Conservation (phyloP, 2,113 vertebrate genomes). For the Pachyramphus minor region DNA sequence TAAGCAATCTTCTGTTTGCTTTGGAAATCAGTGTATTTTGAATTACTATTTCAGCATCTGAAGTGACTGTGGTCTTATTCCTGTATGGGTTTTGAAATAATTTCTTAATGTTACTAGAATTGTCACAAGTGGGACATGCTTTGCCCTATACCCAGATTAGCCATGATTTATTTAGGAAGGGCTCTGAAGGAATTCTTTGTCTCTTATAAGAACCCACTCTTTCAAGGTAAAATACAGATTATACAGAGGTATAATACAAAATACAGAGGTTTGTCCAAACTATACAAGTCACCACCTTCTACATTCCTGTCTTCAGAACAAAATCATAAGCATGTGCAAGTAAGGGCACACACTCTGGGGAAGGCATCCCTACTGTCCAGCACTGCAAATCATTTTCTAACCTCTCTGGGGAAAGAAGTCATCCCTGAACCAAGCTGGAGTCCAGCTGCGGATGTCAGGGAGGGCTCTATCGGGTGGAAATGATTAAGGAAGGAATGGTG, state of each 20-base stretch:
- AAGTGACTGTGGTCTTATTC: neutral
- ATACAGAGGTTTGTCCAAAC: neutral
- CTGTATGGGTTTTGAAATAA: neutral
- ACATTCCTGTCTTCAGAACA: neutral
- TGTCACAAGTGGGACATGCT: neutral
- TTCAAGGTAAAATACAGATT: neutral
- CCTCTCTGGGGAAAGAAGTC: neutral
- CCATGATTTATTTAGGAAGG: neutral
- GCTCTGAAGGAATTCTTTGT: neutral
- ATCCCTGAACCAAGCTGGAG: constrained; percentile 10
- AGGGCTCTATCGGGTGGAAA: constrained; percentile 42
- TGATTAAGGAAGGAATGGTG: constrained; percentile 47
- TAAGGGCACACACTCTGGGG: neutral
- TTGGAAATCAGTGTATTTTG: neutral
- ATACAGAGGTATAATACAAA: too few relatives aligned
- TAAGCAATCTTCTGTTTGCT: neutral
- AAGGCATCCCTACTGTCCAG: neutral
- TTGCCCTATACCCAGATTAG: neutral
- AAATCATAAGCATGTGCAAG: neutral
- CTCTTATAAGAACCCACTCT: neutral
- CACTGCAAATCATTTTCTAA: neutral
- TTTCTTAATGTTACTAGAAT: neutral
- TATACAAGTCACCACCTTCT: neutral
- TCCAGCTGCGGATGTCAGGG: constrained; percentile 50
- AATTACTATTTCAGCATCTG: neutral